phyloP scores from a whole-genome alignment of 2,113 vertebrate species.

The Carassius carassius region DNA sequence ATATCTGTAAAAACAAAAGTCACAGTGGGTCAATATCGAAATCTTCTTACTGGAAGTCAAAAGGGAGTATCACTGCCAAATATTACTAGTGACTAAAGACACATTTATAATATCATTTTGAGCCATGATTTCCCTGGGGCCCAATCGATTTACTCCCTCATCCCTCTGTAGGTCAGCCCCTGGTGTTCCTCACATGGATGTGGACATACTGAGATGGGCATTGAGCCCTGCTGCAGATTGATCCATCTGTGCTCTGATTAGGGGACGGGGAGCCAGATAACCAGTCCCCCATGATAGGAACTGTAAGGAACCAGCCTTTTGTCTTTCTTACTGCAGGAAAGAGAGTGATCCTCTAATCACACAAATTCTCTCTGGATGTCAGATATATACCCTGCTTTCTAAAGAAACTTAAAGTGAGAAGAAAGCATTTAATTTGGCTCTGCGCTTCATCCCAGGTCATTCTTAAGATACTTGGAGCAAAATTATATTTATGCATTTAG shows the following conservation, averaged over 20 bases:
- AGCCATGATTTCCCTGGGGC: background rate
- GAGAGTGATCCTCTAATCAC: background rate
- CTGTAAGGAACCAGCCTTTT: slow-evolving; percentile 62
- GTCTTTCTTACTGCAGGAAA: slow-evolving; percentile 53
- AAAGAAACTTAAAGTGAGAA: slow-evolving; percentile 44
- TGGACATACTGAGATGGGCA: slow-evolving; percentile 33
- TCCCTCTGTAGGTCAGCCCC: background rate
- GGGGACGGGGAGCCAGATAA: slow-evolving; percentile 45
- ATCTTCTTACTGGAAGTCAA: background rate
- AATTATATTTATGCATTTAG: too few species aligned
- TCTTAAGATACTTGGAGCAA: too few species aligned
- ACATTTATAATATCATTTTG: slow-evolving; percentile 5
- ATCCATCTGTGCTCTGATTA: slow-evolving; percentile 60
- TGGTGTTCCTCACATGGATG: slow-evolving; percentile 22
- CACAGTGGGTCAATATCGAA: background rate
- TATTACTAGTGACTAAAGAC: background rate
- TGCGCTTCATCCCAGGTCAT: too few species aligned
- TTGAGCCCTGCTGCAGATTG: slow-evolving; percentile 55
- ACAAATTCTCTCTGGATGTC: slow-evolving; percentile 12
- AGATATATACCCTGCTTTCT: background rate
- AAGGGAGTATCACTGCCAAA: background rate
- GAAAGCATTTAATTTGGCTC: slow-evolving; percentile 51
- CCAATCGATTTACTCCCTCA: background rate
- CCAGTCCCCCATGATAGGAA: slow-evolving; percentile 56
- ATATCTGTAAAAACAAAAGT: slow-evolving; percentile 73